Evolutionary conservation across 2,113 vertebrate genomes (phyloP).

Genomic region (Micronycteris hirsuta): DNA sequence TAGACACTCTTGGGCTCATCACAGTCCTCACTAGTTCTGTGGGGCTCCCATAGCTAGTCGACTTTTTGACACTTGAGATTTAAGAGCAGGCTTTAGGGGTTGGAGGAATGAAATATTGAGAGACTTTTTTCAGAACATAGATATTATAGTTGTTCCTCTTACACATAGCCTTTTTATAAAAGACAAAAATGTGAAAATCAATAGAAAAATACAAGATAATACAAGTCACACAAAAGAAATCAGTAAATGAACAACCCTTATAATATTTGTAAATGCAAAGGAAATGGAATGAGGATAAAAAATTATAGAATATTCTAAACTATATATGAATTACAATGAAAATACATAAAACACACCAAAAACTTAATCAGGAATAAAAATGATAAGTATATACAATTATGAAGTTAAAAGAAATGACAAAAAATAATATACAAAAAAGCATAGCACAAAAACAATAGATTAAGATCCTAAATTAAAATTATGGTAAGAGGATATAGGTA

Average conservation of each 20-base stretch:
- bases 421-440: background rate
- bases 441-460: background rate
- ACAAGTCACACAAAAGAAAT: background rate
- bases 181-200: background rate
- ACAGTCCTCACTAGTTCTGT: background rate
- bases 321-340: background rate
- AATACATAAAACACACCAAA: background rate
- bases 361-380: background rate
- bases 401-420: background rate
- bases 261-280: background rate
- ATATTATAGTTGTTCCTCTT: slow-evolving; percentile 18
- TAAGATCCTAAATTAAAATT: background rate
- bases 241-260: background rate
- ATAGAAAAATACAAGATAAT: background rate
- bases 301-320: background rate
- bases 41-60: background rate
- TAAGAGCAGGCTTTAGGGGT: background rate
- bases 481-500: background rate
- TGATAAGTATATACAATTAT: background rate
- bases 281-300: background rate
- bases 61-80: background rate
- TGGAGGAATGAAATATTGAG: slow-evolving; percentile 16
- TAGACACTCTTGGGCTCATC: background rate
- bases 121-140: background rate
- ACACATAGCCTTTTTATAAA: background rate